Conservation (phyloP, 1,140 invertebrate species). For the Palaemon carinicauda region DNA sequence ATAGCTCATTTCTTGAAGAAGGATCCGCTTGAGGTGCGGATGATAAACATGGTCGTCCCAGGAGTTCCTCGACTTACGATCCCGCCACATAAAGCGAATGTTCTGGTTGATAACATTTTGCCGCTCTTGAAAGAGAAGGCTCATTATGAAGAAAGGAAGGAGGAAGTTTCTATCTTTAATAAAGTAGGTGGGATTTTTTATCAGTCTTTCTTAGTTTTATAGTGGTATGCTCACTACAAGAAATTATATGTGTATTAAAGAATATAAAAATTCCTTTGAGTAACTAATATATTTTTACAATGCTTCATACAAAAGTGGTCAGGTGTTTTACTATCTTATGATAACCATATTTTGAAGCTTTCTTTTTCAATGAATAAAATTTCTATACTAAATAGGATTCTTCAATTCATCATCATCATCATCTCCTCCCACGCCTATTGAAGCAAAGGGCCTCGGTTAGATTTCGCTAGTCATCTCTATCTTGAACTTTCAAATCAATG, state of each 20-base stretch:
- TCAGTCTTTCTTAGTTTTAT: not conserved
- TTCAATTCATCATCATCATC: no score
- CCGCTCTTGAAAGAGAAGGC: slow-evolving; percentile 22
- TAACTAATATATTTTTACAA: not conserved
- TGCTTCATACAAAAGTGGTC: not conserved
- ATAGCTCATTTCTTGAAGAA: slow-evolving; percentile 73
- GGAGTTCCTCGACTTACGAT: not conserved
- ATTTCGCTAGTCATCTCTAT: no score
- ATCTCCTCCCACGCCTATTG: no score
- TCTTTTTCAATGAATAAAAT: not conserved
- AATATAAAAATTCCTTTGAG: not conserved
- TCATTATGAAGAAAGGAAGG: slow-evolving; percentile 25
- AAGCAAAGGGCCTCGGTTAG: no score
- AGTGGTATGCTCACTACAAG: not conserved
- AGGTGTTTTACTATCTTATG: not conserved
- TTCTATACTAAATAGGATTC: not conserved
- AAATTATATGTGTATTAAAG: not conserved
- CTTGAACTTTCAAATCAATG: no score
- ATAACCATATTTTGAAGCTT: not conserved
- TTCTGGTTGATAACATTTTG: slow-evolving; percentile 12
- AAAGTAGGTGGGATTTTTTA: slow-evolving; percentile 27
- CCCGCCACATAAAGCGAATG: slow-evolving; percentile 18
- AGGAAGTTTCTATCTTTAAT: slow-evolving; percentile 51
- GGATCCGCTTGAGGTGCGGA: slow-evolving; percentile 72
- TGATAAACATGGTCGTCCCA: slow-evolving; percentile 62